Evolutionary conservation across 2,113 vertebrate genomes (phyloP).

Genomic region (Agelaius phoeniceus): DNA sequence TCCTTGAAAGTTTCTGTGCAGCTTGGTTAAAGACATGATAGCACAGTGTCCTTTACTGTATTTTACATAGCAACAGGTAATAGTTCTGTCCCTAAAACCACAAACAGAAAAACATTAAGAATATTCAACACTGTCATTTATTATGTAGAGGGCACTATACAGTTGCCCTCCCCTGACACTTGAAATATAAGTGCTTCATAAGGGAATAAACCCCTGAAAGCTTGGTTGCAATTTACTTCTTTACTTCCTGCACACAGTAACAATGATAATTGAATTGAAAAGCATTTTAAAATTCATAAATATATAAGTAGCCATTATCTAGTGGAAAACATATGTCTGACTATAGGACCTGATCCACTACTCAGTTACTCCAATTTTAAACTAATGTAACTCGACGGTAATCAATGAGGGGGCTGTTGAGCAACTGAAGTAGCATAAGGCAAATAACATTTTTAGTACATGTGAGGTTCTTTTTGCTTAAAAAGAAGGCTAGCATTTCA

Average conservation of each 20-base stretch:
- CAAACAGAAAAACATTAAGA: background rate
- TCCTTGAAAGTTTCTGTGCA: background rate
- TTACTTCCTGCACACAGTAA: slow-evolving; percentile 57
- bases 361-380: slow-evolving; percentile 42
- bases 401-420: slow-evolving; percentile 6
- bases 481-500: background rate
- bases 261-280: slow-evolving; percentile 57
- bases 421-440: background rate
- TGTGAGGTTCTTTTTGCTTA: background rate
- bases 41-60: background rate
- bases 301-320: slow-evolving; percentile 69
- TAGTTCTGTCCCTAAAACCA: background rate
- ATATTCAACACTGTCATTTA: slow-evolving; percentile 46
- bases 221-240: slow-evolving; percentile 66
- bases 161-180: slow-evolving; percentile 18
- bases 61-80: background rate
- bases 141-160: slow-evolving; percentile 37
- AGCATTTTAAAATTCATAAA: slow-evolving; percentile 69
- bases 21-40: background rate
- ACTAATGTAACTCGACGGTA: background rate
- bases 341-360: slow-evolving; percentile 23
- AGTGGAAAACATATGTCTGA: slow-evolving; percentile 30
- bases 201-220: slow-evolving; percentile 62
- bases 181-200: slow-evolving; percentile 29
- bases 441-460: background rate